Conservation (phyloP, 2,888 invertebrate species). For the Ganaspis brasiliensis region DNA sequence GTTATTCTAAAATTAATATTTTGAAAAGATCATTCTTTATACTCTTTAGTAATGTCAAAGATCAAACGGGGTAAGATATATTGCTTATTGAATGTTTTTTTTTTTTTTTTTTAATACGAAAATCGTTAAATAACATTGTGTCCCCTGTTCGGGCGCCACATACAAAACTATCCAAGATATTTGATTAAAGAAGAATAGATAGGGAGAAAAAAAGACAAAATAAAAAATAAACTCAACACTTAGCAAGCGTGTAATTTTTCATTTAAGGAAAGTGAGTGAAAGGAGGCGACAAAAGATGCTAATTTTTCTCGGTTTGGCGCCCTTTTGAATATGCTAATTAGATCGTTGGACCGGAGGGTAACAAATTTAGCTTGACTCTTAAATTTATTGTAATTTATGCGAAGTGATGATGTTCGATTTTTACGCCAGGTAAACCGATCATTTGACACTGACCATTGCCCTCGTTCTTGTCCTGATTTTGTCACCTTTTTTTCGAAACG, state of each 20-base stretch:
- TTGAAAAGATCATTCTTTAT: too few species aligned
- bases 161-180: too few species aligned
- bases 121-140: too few species aligned
- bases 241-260: conserved; percentile 15
- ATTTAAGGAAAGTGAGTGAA: conserved; percentile 7
- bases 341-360: conserved; percentile 8
- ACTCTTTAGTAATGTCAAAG: too few species aligned
- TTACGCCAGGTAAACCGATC: conserved; percentile 32
- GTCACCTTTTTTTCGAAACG: conserved; percentile 24
- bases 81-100: too few species aligned
- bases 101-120: too few species aligned
- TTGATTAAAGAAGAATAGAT: too few species aligned
- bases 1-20: too few species aligned
- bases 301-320: conserved; percentile 24
- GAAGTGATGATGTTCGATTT: conserved; percentile 14
- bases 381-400: conserved; percentile 42
- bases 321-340: conserved; percentile 26
- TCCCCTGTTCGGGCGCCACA: too few species aligned
- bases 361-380: conserved; percentile 4
- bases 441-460: conserved; percentile 24
- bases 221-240: neutral
- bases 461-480: conserved; percentile 12
- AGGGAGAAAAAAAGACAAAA: too few species aligned
- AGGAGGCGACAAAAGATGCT: conserved; percentile 33
- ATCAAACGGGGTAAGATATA: too few species aligned